Evolutionary conservation across 2,113 vertebrate species (phyloP), one percentile per base, ranked within the genome.

Genomic region (Anolis sagrei): DNA sequence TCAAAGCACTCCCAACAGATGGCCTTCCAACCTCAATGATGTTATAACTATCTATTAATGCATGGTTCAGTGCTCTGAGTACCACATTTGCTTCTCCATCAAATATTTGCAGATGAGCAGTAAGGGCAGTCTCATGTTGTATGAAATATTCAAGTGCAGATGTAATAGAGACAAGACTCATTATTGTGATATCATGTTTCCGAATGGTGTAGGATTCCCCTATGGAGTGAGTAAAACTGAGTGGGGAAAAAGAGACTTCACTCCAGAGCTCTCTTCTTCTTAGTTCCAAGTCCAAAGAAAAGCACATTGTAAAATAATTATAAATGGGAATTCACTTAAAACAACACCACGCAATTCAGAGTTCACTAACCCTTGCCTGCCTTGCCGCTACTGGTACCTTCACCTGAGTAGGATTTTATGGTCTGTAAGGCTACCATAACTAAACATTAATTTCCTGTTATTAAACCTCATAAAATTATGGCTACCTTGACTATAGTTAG

Each of bases 401-500:
- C 89, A 79, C 86, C 74, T 87, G 87, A 66, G 58, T 54, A 62
- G 62, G 64, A 21, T 89, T 94, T 94, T 94, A 91, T 82, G 91
- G 90, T 89, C 92, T 91, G 90, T 85, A 82, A 36, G 90, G 91
- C 86, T 73, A 92, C 88, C 89, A 93, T 11, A 87, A 84, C 62
- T 69, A 77, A 89, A 90, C 91, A 88, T 92, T 93, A 93, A 95
- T 96, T 95, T 96, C 95, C 93, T 92, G 90, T 92, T 94, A 94
- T 95, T 93, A 93, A 92, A 82, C 49, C 74, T 13, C 84, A 61
- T 49, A 81, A 82, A 70, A 73, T 86, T 72, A 89, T 86, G 74
- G 82, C 86, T 93, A 88, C 76, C 89, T 94, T 90, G 93, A 91
- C 92, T 81, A 87, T 72, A 90, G 93, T 92, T 81, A 66, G 87